Evolutionary conservation across 2,113 vertebrate genomes (phyloP).

Genomic region (Elephantulus edwardii): DNA sequence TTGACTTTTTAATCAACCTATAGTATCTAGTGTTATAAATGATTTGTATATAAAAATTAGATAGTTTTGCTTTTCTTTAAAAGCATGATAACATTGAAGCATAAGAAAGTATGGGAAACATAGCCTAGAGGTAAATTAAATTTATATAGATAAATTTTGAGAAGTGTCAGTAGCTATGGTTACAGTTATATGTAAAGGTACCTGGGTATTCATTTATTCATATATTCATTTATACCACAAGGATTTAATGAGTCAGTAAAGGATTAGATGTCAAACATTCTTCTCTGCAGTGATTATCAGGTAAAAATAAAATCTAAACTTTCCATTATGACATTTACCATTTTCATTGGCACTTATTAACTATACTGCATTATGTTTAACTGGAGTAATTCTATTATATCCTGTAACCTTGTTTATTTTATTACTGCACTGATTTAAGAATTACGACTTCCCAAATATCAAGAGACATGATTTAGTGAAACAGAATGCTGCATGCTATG

Average conservation of each 20-base stretch:
- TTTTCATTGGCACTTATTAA: not conserved
- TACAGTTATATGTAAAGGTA: not conserved
- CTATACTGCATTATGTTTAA: not conserved
- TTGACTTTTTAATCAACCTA: too few relatives aligned
- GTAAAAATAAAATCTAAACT: not conserved
- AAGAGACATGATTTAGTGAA: not conserved
- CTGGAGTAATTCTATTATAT: not conserved
- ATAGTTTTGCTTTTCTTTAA: not conserved
- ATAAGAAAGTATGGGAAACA: not conserved
- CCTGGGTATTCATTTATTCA: not conserved
- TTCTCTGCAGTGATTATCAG: not conserved
- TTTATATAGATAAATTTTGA: not conserved
- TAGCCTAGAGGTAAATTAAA: not conserved
- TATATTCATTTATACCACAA: not conserved
- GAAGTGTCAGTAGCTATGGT: not conserved
- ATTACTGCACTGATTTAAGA: not conserved
- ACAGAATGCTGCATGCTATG: not conserved
- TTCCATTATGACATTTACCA: too few relatives aligned
- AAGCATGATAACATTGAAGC: not conserved
- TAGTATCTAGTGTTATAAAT: not conserved
- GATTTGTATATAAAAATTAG: too few relatives aligned
- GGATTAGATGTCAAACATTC: not conserved
- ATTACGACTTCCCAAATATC: not conserved
- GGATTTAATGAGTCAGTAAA: too few relatives aligned
- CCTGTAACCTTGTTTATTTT: not conserved